Base-by-base conservation (phyloP, 2,888 invertebrate species). In the Synanthedon tipuliformis region DNA sequence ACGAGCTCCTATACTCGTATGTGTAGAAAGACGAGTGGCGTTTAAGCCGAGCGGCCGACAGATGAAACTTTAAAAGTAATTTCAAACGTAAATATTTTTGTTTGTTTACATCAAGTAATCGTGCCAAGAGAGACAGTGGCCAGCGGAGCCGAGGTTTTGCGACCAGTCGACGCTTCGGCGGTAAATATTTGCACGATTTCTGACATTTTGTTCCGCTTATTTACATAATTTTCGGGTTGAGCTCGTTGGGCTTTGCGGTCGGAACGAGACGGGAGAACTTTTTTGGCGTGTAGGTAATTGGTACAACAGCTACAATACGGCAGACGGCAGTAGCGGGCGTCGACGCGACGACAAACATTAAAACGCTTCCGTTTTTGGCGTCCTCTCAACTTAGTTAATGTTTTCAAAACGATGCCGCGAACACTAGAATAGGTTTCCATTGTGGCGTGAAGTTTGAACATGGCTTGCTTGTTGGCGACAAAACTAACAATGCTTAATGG, bases 351-450 rank as follows among this genome's bases (percentile, higher is more conserved):
- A 15, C 45, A 59, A 69, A 74, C 73, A 73, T 69, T 79, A 78
- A 82, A 84, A 82, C 76, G 81, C 73, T 79, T 79, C 78, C 81
- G 78, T 76, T 84, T 84, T 83, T 83, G 86, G 86, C 86, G 73
- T 72, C 63, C 82, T 76, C 78, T 82, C 84, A 85, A 86, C 71
- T 82, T 78, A 78, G 82, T 84, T 84, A 84, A 86, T 85, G 82
- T 78, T 80, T 69, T 72, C 76, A 78, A 81, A 84, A 84, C 83
- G 83, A 79, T 75, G 61, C 67, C 63, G 75, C 61, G 71, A 78
- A 81, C 76, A 79, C 60, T 57, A 61, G 58, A 59, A 61, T 64
- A 63, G 40, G 34, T 40, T 23, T 59, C 63, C 61, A 54, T 54
- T 56, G 56, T 56, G 56, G 55, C 55, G 49, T 52, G 52, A 67